Evolutionary conservation across 2,113 vertebrate species (phyloP).

Genomic region (Pterocles orientalis): DNA sequence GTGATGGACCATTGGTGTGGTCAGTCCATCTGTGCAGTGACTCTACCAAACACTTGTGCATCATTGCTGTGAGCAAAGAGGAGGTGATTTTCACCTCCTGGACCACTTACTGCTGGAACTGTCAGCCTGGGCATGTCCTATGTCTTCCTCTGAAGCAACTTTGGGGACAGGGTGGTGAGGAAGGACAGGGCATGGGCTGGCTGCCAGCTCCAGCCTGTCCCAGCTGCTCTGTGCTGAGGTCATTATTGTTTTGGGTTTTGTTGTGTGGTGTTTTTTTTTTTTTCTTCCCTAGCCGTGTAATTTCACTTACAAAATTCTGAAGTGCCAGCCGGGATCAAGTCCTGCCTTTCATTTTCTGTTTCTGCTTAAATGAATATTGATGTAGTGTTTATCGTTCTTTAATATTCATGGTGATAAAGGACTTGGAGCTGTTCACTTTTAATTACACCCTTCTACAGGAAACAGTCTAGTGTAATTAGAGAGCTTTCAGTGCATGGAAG

Average conservation of each 20-base stretch:
- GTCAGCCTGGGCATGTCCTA: background rate
- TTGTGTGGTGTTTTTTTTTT: background rate
- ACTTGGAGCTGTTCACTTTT: slow-evolving; percentile 74
- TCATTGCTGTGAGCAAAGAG: background rate
- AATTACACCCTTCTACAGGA: slow-evolving; percentile 71
- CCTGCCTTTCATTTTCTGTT: slow-evolving; percentile 60
- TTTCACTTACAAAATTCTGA: slow-evolving; percentile 25
- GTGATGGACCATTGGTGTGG: accelerated
- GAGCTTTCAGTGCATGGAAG: slow-evolving; percentile 22
- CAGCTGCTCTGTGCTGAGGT: background rate
- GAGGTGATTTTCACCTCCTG: background rate
- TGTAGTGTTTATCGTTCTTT: slow-evolving; percentile 75
- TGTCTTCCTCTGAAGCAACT: background rate
- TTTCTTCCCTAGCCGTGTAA: background rate
- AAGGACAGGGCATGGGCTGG: background rate
- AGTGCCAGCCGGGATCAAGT: slow-evolving; percentile 8
- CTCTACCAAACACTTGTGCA: background rate
- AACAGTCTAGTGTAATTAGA: slow-evolving; percentile 71
- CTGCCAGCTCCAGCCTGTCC: background rate
- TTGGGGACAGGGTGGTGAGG: background rate
- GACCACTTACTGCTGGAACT: background rate
- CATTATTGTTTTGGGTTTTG: background rate
- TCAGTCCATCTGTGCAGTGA: background rate
- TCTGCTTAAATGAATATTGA: slow-evolving; percentile 75
- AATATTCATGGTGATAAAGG: slow-evolving; percentile 75